Percentiles rank a stretch among this genome's conserved stretches.
Evolutionary conservation across 2,888 invertebrate genomes (phyloP).

Genomic region (Chloromyia formosa): DNA sequence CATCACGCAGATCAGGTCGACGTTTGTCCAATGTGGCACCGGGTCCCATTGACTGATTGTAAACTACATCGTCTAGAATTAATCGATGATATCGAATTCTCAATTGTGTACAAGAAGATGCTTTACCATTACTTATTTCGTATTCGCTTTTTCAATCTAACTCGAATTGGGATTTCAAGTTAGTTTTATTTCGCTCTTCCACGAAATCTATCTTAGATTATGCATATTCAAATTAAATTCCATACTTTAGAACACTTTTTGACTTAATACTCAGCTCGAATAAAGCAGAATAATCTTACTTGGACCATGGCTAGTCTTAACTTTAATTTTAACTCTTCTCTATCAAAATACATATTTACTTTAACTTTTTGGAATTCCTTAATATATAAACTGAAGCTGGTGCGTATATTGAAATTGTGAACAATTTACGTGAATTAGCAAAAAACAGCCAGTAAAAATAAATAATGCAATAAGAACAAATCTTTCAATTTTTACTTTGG

Average conservation of each 20-base stretch:
- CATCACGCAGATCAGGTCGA: conserved; percentile 84
- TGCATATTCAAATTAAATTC: too few species aligned
- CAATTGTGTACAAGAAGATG: conserved; percentile 57
- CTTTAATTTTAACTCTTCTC: conserved; percentile 7
- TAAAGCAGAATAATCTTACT: too few species aligned
- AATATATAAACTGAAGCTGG: conserved; percentile 21
- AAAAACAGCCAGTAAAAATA: conserved; percentile 29
- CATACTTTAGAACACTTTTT: too few species aligned
- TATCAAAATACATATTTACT: conserved; percentile 1
- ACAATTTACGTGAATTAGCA: conserved; percentile 12
- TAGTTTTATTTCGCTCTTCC: too few species aligned
- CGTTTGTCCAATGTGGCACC: conserved; percentile 83
- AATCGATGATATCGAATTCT: conserved; percentile 63
- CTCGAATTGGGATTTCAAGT: neutral
- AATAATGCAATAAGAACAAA: conserved; percentile 22
- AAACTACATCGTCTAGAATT: conserved; percentile 85
- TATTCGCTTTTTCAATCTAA: conserved; percentile 21
- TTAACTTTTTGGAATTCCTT: neutral
- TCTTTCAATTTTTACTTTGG: conserved; percentile 45
- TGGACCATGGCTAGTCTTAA: neutral
- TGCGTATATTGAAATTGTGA: conserved; percentile 11
- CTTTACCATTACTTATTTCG: conserved; percentile 56
- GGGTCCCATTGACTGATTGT: conserved; percentile 82
- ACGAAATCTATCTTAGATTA: too few species aligned
- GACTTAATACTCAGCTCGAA: neutral